Conservation (phyloP, 92 coral and sea anemone species). For the Porites cylindrica region DNA sequence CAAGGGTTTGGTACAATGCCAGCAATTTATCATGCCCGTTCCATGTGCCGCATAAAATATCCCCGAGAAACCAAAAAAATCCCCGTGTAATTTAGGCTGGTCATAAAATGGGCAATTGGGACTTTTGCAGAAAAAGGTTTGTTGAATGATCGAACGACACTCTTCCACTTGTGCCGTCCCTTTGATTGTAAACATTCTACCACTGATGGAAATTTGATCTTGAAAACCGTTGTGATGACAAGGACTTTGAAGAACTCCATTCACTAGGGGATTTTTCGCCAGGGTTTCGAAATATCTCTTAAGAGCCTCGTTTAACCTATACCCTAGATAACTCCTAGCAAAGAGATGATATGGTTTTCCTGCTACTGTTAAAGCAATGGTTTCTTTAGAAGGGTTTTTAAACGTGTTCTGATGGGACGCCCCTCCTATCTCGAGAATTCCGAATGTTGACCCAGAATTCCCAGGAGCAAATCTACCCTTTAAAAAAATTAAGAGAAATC, state of each 20-base stretch:
- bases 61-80: constrained; percentile 44
- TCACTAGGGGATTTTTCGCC: background rate
- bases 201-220: constrained; percentile 1
- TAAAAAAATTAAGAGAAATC: constrained; percentile 51
- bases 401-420: constrained; percentile 39
- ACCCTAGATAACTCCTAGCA: constrained; percentile 49
- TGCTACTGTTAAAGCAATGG: background rate
- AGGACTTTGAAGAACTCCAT: constrained; percentile 25
- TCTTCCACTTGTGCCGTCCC: constrained; percentile 31
- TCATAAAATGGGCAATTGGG: constrained; percentile 28
- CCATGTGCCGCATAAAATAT: constrained; percentile 18
- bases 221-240: constrained; percentile 38
- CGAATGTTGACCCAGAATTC: background rate
- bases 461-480: constrained; percentile 16
- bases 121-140: constrained; percentile 40
- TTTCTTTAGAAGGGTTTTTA: background rate
- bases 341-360: constrained; percentile 10
- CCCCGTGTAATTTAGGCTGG: constrained; percentile 29
- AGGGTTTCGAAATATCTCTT: background rate
- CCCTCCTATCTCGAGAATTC: constrained; percentile 46
- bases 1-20: constrained; percentile 4
- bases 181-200: background rate
- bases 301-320: constrained; percentile 26
- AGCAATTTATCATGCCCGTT: constrained; percentile 8
- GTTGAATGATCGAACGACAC: constrained; percentile 27